Percentiles rank a stretch among this genome's conserved stretches.
These are phyloP conservation scores for Pleuronectes platessa DNA, from an alignment of 2,113 vertebrate species.

Conservation along the genomic window DNA sequence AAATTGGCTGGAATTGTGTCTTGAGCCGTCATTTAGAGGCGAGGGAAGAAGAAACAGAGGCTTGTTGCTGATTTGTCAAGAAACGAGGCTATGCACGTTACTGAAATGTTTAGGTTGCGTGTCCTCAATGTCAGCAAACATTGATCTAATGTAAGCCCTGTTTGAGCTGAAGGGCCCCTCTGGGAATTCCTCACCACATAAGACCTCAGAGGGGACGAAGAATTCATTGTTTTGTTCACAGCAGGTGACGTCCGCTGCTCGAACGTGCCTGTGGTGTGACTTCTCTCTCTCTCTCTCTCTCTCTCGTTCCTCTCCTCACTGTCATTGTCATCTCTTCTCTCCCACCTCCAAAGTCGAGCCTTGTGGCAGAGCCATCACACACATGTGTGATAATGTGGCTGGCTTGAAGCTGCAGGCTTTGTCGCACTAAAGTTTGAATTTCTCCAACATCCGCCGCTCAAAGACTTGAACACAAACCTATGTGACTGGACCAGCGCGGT, in stretches of 20 bases:
- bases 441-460: slow-evolving; percentile 52
- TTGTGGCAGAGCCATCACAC: slow-evolving; percentile 28
- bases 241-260: slow-evolving; percentile 52
- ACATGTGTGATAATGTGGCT: slow-evolving; percentile 26
- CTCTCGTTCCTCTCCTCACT: not conserved
- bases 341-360: slow-evolving; percentile 65
- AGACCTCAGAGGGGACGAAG: slow-evolving; percentile 33
- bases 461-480: slow-evolving; percentile 56
- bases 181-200: slow-evolving; percentile 45
- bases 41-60: slow-evolving; percentile 9
- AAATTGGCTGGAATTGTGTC: slow-evolving; percentile 25
- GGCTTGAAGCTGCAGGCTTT: slow-evolving; percentile 43
- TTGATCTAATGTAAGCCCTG: slow-evolving; percentile 21
- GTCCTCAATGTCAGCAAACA: slow-evolving; percentile 27
- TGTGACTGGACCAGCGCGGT: slow-evolving; percentile 66
- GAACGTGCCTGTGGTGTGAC: slow-evolving; percentile 16
- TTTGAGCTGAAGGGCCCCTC: slow-evolving; percentile 46
- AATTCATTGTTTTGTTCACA: slow-evolving; percentile 53
- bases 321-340: slow-evolving; percentile 30
- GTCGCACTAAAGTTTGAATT: slow-evolving; percentile 55
- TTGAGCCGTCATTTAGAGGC: slow-evolving; percentile 24
- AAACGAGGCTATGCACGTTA: slow-evolving; percentile 8
- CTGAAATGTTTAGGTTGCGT: not conserved
- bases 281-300: not conserved
- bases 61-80: slow-evolving; percentile 24